Conservation (phyloP, 2,113 vertebrate species). For the Anguilla japonica region DNA sequence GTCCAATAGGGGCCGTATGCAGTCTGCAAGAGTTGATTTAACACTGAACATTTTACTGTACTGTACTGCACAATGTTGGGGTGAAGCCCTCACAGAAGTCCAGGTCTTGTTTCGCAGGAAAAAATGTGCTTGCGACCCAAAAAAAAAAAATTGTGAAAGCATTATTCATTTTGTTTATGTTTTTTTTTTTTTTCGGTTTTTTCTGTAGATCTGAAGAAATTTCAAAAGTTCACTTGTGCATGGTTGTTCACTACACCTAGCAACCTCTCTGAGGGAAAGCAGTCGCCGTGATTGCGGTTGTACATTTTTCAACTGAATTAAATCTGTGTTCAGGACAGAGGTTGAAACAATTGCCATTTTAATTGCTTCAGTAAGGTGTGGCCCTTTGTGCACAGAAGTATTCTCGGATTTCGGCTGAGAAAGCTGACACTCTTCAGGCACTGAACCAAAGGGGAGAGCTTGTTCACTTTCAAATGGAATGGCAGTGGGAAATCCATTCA, state of each 20-base stretch:
- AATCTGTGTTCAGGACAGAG: not conserved
- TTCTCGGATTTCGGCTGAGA: constrained; percentile 13
- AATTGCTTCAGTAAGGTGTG: not conserved
- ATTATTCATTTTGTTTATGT: too few species aligned
- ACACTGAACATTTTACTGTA: too few species aligned
- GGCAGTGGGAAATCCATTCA: constrained; percentile 13
- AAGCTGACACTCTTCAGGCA: not conserved
- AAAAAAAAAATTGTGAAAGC: too few species aligned
- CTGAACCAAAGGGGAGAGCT: constrained; percentile 9
- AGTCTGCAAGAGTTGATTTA: too few species aligned
- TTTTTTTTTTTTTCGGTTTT: too few species aligned
- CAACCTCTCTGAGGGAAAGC: not conserved
- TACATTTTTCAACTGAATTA: not conserved
- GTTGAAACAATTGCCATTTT: not conserved
- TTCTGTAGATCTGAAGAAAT: too few species aligned
- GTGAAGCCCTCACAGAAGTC: too few species aligned
- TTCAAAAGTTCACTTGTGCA: too few species aligned
- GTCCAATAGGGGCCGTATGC: too few species aligned
- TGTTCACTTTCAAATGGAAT: constrained; percentile 28
- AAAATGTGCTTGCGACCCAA: too few species aligned
- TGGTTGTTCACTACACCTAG: not conserved
- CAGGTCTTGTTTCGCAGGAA: too few species aligned
- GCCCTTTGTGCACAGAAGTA: not conserved
- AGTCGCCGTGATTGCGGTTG: not conserved
- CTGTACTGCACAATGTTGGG: too few species aligned